These are phyloP conservation scores for Austrolebias charrua DNA, from an alignment of 2,797 vertebrate genomes.

Conservation along the genomic window DNA sequence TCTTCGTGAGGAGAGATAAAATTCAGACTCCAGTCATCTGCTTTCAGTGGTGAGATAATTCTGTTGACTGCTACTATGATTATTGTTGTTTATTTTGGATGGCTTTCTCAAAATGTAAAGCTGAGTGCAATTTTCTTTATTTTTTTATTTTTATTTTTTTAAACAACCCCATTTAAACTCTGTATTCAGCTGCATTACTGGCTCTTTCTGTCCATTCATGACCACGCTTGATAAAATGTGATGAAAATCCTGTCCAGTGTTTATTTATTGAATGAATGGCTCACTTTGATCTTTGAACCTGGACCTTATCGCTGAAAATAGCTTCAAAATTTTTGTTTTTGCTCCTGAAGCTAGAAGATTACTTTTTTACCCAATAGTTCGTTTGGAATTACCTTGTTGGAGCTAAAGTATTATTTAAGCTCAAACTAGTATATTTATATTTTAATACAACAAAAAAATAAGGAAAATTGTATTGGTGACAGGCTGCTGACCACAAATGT, in stretches of 20 bases:
- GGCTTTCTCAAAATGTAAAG: conserved; percentile 76
- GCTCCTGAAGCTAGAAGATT: no score
- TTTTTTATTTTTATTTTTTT: conserved; percentile 57
- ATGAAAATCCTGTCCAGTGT: conserved; percentile 57
- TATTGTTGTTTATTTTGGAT: conserved; percentile 77
- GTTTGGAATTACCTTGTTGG: no score
- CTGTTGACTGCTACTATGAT: conserved; percentile 72
- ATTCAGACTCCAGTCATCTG: conserved; percentile 74
- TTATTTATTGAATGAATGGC: conserved; percentile 41
- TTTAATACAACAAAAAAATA: no score
- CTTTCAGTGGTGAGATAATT: conserved; percentile 73
- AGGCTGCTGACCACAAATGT: no score
- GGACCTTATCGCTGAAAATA: not conserved
- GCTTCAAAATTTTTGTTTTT: no score
- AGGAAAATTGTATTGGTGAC: no score
- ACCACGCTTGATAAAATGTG: conserved; percentile 79
- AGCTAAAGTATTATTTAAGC: no score
- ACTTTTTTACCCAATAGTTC: no score
- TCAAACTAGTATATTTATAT: no score
- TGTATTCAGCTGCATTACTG: conserved; percentile 78
- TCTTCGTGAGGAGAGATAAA: conserved; percentile 59
- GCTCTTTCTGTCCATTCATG: conserved; percentile 75
- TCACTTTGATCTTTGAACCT: not conserved
- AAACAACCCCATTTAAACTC: conserved; percentile 61
- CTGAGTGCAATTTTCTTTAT: conserved; percentile 66